phyloP scores from a whole-genome alignment of 2,113 vertebrate genomes.

The Formicarius rufipectus region DNA sequence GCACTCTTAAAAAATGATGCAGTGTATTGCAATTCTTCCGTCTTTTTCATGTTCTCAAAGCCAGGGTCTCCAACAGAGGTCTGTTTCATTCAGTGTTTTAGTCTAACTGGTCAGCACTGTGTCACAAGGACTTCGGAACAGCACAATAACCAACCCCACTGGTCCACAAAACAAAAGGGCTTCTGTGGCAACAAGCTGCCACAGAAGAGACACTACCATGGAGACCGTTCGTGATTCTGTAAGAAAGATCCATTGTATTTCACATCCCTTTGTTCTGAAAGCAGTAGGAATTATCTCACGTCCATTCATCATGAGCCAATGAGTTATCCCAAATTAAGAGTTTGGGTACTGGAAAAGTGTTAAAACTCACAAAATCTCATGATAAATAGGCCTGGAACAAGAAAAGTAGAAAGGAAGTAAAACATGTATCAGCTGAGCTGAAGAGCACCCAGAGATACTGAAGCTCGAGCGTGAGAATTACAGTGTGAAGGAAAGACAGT shows the following conservation, averaged over 20 bases:
- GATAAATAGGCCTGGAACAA: background rate
- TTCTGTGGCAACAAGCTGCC: constrained; percentile 61
- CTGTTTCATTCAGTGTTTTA: constrained; percentile 30
- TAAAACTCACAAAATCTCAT: background rate
- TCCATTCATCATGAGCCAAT: constrained; percentile 42
- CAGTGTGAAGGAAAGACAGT: background rate
- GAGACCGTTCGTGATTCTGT: constrained; percentile 58
- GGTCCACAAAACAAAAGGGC: constrained; percentile 61
- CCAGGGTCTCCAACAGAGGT: constrained; percentile 18
- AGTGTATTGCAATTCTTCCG: background rate
- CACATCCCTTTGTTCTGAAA: constrained; percentile 48
- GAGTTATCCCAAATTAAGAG: background rate
- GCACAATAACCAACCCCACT: constrained; percentile 60
- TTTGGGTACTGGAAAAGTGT: background rate
- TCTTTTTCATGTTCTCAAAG: constrained; percentile 24
- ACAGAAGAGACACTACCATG: constrained; percentile 60
- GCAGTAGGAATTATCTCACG: constrained; percentile 53
- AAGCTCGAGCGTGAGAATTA: background rate
- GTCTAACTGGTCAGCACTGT: constrained; percentile 38
- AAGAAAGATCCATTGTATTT: constrained; percentile 63
- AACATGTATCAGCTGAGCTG: background rate
- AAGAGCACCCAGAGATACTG: background rate
- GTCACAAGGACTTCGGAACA: constrained; percentile 46
- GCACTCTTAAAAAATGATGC: background rate
- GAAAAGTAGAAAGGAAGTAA: background rate